Base-by-base conservation (phyloP, 2,888 invertebrate species). In the Microchrysa polita region DNA sequence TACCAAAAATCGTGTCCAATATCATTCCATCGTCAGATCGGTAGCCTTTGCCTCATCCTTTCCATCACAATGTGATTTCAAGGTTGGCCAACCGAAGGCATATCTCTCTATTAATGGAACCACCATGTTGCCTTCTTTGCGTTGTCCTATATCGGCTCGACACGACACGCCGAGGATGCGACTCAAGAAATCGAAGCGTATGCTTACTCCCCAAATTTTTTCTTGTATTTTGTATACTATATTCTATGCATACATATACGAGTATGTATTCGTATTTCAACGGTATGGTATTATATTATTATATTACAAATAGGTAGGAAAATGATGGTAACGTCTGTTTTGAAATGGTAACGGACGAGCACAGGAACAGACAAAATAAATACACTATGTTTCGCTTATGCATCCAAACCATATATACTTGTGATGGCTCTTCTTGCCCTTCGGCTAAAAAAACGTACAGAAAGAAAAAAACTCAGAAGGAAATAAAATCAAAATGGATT, bases 401-500 rank as follows among this genome's bases (percentile, higher is more conserved):
- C n/a, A 60, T 23, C 12, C n/a, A 12, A 60, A 27, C 34, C 14
- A 12, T 60, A 9, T 27, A 12, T 60, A 9, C 1, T 23, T 4
- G 18, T 16, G n/a, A 52, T 52, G 52, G 16, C 0, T 52, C 55
- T 20, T 55, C 22, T 20, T 12, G 16, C 48, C 18, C 44, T 42
- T 1, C 14, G 65, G 44, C 18, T 74, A 75, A 76, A 76, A 76
- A 76, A 76, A 77, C 77, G 75, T 5, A 34, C 7, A 34, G 4
- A 34, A 34, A 34, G 7, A 34, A 34, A 34, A 34, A 34, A 34
- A 34, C 27, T 34, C 78, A 76, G 74, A 78, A 77, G 76, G 78
- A 78, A 79, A 79, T 79, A 78, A 79, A 79, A 79, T 79, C 77
- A 79, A 79, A 80, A 79, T 80, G 78, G 79, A 80, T 80, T 80